Conservation (phyloP, 2,113 vertebrate species). For the Eretmochelys imbricata region DNA sequence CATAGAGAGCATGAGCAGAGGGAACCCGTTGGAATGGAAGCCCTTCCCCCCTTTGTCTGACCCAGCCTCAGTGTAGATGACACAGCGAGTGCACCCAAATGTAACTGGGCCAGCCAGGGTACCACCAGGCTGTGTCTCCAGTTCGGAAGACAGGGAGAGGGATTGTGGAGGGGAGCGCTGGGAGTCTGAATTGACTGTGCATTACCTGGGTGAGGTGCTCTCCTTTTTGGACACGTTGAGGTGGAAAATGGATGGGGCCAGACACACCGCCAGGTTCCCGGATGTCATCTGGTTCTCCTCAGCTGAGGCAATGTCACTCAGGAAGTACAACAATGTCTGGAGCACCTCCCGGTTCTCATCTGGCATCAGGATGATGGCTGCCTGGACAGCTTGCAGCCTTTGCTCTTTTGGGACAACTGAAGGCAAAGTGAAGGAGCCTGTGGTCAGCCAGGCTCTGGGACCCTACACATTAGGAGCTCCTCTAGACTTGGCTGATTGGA, state of each 20-base stretch:
- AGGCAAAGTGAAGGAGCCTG: neutral
- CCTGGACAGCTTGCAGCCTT: slow-evolving; percentile 83
- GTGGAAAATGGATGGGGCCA: slow-evolving; percentile 90
- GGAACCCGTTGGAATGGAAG: neutral
- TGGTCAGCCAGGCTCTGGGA: accelerated
- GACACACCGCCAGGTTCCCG: slow-evolving; percentile 87
- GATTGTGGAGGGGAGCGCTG: neutral
- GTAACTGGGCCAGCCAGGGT: neutral
- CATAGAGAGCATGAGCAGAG: neutral
- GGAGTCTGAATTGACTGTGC: neutral
- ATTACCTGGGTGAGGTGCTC: slow-evolving; percentile 82
- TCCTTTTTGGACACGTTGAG: slow-evolving; percentile 89
- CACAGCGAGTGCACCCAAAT: neutral
- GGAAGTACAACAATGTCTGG: slow-evolving; percentile 90
- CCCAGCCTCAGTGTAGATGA: neutral
- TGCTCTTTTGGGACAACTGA: slow-evolving; percentile 87
- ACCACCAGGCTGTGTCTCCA: neutral
- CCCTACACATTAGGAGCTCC: neutral
- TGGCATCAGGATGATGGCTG: slow-evolving; percentile 84
- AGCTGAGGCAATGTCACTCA: slow-evolving; percentile 87
- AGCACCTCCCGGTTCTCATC: slow-evolving; percentile 91
- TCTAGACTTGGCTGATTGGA: neutral
- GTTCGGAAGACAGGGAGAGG: neutral
- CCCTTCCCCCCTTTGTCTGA: neutral
- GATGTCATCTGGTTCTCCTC: slow-evolving; percentile 91